Evolutionary conservation across 2,113 vertebrate species (phyloP), one percentile per base, ranked within the genome.

Genomic region (Dasyprocta punctata): DNA sequence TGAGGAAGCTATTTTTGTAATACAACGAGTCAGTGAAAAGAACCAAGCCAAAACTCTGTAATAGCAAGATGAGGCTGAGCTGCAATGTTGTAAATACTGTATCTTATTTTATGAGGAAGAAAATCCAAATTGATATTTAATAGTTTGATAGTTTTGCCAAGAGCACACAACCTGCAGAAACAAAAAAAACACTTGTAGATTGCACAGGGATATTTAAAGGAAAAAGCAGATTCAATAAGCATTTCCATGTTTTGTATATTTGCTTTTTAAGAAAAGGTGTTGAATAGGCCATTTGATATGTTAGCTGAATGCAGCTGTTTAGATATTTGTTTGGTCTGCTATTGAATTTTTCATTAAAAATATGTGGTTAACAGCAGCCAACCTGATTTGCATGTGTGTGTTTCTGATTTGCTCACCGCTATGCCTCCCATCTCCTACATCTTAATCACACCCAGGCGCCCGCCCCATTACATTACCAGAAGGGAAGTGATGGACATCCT

Each of bases 401-500:
- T 98, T 98, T 98, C 98, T 99, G 98, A 99, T 98, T 98, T 99
- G 98, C 98, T 98, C 99, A 98, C 97, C 0, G 95, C 98, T 98
- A 98, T 98, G 98, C 98, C 99, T 99, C 98, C 97, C 95, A 97
- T 99, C 99, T 99, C 98, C 99, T 99, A 99, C 99, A 99, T 99
- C 99, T 99, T 99, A 99, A 99, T 99, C 99, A 99, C 98, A 98
- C 99, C 98, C 98, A 97, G 97, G 93, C 98, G 96, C 98, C 99
- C 99, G 98, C 99, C 99, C 99, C 99, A 98, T 99, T 99, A 98
- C 99, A 99, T 99, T 99, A 99, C 99, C 99, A 99, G 99, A 98
- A 98, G 98, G 98, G 99, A 99, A 99, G 99, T 99, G 99, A 99
- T 99, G 99, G 99, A 99, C 99, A 99, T 99, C 99, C 99, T 99